phyloP scores from a whole-genome alignment of 92 coral and sea anemone genomes.

The Palythoa grandis region DNA sequence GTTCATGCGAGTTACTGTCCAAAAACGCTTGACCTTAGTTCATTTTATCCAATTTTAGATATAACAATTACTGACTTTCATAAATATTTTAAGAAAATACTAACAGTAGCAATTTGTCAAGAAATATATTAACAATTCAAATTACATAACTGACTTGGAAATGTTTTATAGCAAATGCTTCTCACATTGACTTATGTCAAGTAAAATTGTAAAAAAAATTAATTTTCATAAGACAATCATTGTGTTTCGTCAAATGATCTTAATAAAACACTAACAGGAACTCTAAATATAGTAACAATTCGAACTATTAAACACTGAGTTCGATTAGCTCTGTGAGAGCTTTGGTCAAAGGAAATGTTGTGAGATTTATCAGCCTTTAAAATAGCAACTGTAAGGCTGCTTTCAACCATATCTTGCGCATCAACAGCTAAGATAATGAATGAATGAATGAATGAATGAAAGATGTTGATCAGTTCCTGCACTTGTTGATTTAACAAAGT shows the following conservation, averaged over 20 bases:
- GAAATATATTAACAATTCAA: background rate
- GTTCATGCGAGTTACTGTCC: slow-evolving; percentile 7
- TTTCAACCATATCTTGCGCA: slow-evolving; percentile 3
- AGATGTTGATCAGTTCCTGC: slow-evolving; percentile 38
- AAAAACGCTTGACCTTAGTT: background rate
- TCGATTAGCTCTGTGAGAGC: background rate
- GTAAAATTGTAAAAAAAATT: background rate
- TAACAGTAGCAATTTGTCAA: slow-evolving; percentile 24
- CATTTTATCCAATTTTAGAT: slow-evolving; percentile 2
- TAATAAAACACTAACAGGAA: slow-evolving; percentile 1
- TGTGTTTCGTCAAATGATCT: background rate
- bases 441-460: too few species aligned
- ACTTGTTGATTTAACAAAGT: background rate
- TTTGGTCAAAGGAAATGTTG: background rate
- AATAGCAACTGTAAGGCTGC: slow-evolving; percentile 15
- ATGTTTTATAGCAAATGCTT: slow-evolving; percentile 7
- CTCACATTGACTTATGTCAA: slow-evolving; percentile 4
- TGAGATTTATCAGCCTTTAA: slow-evolving; percentile 21
- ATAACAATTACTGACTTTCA: background rate
- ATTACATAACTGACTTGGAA: background rate
- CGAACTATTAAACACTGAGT: slow-evolving; percentile 4
- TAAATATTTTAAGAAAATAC: background rate
- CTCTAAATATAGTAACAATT: slow-evolving; percentile 1
- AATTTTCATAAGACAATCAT: background rate
- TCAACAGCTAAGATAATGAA: slow-evolving; percentile 20